Evolutionary conservation across 2,888 invertebrate genomes (phyloP).

Genomic region (Apoda limacodes): DNA sequence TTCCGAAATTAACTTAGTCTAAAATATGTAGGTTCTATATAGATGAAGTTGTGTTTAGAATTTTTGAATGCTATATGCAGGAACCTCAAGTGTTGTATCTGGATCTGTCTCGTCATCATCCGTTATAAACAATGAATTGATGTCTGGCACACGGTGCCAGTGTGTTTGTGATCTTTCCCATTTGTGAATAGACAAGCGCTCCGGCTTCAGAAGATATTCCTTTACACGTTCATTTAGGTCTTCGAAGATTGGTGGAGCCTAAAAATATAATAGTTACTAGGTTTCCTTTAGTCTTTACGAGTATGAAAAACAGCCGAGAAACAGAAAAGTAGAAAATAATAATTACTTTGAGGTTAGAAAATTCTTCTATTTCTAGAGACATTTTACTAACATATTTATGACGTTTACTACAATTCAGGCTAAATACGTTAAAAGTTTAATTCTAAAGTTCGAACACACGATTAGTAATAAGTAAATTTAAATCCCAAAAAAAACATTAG

Average conservation of each 20-base stretch:
- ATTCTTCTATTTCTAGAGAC: slow-evolving; percentile 32
- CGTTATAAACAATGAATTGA: slow-evolving; percentile 44
- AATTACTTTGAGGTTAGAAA: slow-evolving; percentile 37
- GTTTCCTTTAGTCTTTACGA: no score
- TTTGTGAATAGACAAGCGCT: slow-evolving; percentile 79
- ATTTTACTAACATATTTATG: no score
- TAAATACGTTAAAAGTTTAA: no score
- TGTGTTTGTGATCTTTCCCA: slow-evolving; percentile 76
- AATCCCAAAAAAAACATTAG: no score
- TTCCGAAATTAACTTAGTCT: no score
- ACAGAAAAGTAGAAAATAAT: no score
- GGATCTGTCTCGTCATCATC: slow-evolving; percentile 45
- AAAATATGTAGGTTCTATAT: no score
- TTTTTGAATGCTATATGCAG: no score
- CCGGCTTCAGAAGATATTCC: slow-evolving; percentile 75
- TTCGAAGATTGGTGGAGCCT: slow-evolving; percentile 75
- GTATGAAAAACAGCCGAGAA: no score
- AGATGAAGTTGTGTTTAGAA: no score
- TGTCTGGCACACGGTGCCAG: slow-evolving; percentile 31
- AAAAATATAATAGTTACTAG: slow-evolving; percentile 20
- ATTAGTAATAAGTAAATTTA: neutral
- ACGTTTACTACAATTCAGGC: no score
- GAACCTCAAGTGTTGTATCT: slow-evolving; percentile 54
- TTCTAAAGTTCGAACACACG: no score
- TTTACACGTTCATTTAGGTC: slow-evolving; percentile 74